Evolutionary conservation across 2,888 invertebrate genomes (phyloP), one percentile per base, ranked within the genome.

Genomic region (Embidobia sp.): DNA sequence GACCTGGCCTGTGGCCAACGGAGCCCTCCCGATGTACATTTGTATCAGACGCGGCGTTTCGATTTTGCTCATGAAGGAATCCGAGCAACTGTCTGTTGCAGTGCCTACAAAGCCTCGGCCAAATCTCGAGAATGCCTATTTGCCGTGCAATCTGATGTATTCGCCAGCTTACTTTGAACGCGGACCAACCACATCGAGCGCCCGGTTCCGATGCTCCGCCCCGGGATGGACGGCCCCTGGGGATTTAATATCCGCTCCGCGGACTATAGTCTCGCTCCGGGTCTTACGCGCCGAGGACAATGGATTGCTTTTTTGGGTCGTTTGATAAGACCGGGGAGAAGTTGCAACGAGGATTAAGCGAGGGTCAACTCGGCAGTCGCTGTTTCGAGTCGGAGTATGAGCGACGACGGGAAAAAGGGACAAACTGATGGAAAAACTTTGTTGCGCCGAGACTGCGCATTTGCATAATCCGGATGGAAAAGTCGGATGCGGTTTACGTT

Each of bases 1-100:
- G 66, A 61, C 44, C 67, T 81, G 82, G 81, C 81, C 27, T 49
- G 29, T 26, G 46, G 82, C 82, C 81, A 81, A 51, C 19, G 4
- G 40, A n/a, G 66, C 77, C 76, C 72, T 76, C 77, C 77, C 57
- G 77, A 81, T 82, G 78, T 79, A 80, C 80, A 81, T 81, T 82
- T 82, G 78, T 75, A 78, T 67, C 73, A 44, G 59, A 18, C 44
- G 15, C 55, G 11, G 19, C 37, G 46, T 64, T 72, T 78, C 69
- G 70, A 57, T 67, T 78, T 75, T 51, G 63, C 67, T 63, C 75
- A 70, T 75, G 55, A 67, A 67, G 61, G 74, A 67, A 74, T 61
- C 57, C 66, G 33, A 48, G 57, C 18, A 64, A 73, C 66, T 59
- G 73, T 73, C 64, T 59, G 66, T 66, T 29, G 48, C 33, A 10